Percentiles rank a stretch among this genome's conserved stretches.
These are phyloP conservation scores for Caenorhabditis briggsae DNA, from an alignment of 1,140 invertebrate genomes.

Conservation along the genomic window DNA sequence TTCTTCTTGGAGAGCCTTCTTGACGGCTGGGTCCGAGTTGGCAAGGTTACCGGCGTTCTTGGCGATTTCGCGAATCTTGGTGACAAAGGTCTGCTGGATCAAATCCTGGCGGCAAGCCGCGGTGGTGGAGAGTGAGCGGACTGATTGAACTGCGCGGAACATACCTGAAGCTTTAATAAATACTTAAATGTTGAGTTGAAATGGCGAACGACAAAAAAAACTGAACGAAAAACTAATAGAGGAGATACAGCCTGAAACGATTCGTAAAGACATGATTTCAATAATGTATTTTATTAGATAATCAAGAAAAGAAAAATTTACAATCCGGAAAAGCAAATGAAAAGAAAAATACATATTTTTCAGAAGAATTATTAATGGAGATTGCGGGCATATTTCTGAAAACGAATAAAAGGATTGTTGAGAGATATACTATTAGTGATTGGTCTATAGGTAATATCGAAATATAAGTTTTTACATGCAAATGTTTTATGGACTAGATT, in stretches of 20 bases:
- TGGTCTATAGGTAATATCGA: not conserved
- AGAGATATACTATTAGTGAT: not conserved
- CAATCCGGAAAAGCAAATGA: not conserved
- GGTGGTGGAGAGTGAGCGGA: slow-evolving; percentile 58
- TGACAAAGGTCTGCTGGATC: slow-evolving; percentile 67
- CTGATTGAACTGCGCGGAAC: slow-evolving; percentile 61
- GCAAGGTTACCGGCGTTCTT: slow-evolving; percentile 66
- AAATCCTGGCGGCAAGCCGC: slow-evolving; percentile 57
- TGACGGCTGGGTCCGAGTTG: slow-evolving; percentile 66
- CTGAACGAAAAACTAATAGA: not conserved
- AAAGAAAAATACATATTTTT: not conserved
- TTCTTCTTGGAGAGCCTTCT: slow-evolving; percentile 76
- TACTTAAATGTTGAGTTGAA: not conserved
- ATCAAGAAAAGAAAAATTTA: not conserved
- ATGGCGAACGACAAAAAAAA: not conserved
- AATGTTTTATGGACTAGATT: not conserved
- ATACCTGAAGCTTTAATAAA: slow-evolving; percentile 42
- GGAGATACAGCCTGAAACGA: too few species aligned
- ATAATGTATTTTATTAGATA: not conserved
- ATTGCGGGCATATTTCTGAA: slow-evolving; percentile 51
- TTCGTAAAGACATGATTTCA: too few species aligned
- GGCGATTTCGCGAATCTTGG: slow-evolving; percentile 66
- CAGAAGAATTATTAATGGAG: not conserved
- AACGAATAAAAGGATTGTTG: not conserved
- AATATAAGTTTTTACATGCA: not conserved